These are phyloP conservation scores for Amaurobius ferox DNA, from an alignment of 2,888 invertebrate species.

Conservation along the genomic window DNA sequence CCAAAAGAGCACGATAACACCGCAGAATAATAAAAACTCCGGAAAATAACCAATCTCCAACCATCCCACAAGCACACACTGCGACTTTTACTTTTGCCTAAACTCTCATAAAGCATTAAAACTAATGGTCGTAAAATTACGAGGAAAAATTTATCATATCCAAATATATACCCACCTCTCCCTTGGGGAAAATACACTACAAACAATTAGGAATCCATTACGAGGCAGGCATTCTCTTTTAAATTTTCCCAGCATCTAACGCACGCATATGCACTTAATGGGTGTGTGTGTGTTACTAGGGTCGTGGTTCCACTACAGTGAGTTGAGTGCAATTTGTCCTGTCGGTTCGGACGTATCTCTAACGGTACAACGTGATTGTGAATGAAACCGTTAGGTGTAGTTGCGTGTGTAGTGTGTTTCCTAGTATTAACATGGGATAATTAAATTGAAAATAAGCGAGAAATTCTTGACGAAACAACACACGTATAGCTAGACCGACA, in stretches of 20 bases:
- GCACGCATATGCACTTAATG: background rate
- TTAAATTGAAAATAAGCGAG: too few species aligned
- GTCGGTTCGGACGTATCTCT: background rate
- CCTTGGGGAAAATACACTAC: background rate
- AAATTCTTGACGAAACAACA: too few species aligned
- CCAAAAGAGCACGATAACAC: too few species aligned
- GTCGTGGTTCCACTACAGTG: background rate
- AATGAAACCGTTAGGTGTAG: background rate
- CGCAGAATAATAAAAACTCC: too few species aligned
- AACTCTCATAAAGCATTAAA: too few species aligned
- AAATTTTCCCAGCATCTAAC: background rate
- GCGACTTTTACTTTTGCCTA: too few species aligned
- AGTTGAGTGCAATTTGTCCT: background rate
- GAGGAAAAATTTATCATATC: background rate
- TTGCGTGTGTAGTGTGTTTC: background rate
- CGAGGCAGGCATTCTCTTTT: background rate
- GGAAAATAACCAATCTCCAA: too few species aligned
- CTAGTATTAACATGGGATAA: background rate
- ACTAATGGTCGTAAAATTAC: background rate
- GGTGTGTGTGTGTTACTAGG: background rate
- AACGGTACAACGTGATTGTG: background rate
- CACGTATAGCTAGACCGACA: too few species aligned
- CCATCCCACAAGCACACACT: too few species aligned
- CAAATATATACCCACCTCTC: background rate
- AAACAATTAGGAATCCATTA: conserved; percentile 1